Evolutionary conservation across 2,888 invertebrate genomes (phyloP).

Genomic region (Notocelia uddmanniana): DNA sequence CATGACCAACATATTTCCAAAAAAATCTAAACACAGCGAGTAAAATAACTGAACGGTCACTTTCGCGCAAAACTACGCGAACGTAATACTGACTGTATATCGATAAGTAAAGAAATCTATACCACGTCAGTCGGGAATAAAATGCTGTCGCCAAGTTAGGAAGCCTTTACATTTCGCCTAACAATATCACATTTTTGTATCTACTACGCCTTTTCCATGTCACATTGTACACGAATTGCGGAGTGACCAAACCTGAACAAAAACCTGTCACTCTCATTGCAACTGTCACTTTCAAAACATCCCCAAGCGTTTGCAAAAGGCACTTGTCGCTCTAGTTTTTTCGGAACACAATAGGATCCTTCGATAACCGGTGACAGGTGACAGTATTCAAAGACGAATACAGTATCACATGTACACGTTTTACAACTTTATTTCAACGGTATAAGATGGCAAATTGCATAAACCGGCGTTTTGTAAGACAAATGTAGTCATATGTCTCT

Average conservation of each 20-base stretch:
- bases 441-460: not conserved
- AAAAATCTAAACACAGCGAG: too few relatives aligned
- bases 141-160: too few relatives aligned
- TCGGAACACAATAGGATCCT: conserved; percentile 23
- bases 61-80: too few relatives aligned
- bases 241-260: not conserved
- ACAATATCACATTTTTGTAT: not conserved
- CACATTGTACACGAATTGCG: not conserved
- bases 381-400: conserved; percentile 6
- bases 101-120: too few relatives aligned
- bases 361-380: conserved; percentile 21
- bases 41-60: too few relatives aligned
- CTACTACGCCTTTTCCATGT: not conserved
- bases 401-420: not conserved
- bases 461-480: too few relatives aligned
- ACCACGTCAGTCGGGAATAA: too few relatives aligned
- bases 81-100: too few relatives aligned
- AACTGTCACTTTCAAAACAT: conserved; percentile 15
- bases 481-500: too few relatives aligned
- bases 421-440: not conserved
- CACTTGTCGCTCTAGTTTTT: conserved; percentile 23
- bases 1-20: too few relatives aligned
- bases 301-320: not conserved
- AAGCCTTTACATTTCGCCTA: too few relatives aligned
- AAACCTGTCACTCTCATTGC: conserved; percentile 5